These are phyloP conservation scores for Galerucella nymphaeae DNA, from an alignment of 2,888 invertebrate genomes.

Conservation along the genomic window DNA sequence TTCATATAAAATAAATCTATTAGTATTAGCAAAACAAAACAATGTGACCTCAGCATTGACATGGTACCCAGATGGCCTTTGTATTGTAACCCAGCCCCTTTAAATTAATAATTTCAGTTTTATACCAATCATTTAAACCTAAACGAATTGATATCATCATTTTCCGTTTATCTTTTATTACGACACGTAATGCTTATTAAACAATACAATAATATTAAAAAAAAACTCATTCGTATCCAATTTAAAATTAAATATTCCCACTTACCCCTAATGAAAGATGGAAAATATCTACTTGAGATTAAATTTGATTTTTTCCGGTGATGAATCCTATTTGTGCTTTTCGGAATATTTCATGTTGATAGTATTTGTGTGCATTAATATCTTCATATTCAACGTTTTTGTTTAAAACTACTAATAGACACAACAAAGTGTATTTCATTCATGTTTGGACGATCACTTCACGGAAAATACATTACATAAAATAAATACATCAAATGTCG, in stretches of 20 bases:
- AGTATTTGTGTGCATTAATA: constrained; percentile 17
- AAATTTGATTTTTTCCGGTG: constrained; percentile 6
- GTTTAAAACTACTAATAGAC: constrained; percentile 12
- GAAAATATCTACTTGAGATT: background rate
- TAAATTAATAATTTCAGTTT: background rate
- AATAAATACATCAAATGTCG: constrained; percentile 20
- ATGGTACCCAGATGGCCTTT: constrained; percentile 38
- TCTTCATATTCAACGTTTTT: constrained; percentile 10
- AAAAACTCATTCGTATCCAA: background rate
- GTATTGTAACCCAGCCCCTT: constrained; percentile 31
- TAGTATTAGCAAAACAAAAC: constrained; percentile 39
- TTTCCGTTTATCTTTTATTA: background rate
- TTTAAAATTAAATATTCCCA: background rate
- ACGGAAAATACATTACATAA: constrained; percentile 23
- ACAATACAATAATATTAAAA: background rate
- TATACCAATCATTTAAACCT: background rate
- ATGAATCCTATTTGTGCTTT: constrained; percentile 10
- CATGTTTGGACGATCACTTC: constrained; percentile 25
- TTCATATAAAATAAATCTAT: constrained; percentile 3
- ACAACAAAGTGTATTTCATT: constrained; percentile 19
- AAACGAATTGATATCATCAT: background rate
- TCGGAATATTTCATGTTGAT: constrained; percentile 11
- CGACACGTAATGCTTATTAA: background rate
- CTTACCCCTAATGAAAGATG: constrained; percentile 13
- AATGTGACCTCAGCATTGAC: constrained; percentile 57